Evolutionary conservation across 2,797 vertebrate genomes (phyloP).

Genomic region (Agapornis canus): DNA sequence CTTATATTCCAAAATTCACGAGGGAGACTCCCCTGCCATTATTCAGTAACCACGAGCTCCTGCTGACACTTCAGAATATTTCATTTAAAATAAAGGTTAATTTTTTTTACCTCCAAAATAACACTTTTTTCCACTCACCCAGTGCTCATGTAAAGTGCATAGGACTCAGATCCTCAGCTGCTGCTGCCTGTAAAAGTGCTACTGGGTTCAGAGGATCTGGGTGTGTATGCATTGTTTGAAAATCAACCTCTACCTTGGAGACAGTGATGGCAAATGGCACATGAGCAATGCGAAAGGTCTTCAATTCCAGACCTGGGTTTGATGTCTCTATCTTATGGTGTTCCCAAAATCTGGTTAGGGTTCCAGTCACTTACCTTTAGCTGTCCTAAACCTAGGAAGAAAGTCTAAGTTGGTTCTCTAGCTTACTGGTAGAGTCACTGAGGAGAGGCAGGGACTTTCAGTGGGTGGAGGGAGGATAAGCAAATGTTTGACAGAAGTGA

Average conservation of each 20-base stretch:
- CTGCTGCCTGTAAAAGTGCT: not conserved
- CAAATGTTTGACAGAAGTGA: not conserved
- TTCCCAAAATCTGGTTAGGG: not conserved
- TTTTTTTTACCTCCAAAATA: not conserved
- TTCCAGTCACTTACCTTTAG: not conserved
- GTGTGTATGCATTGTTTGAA: not conserved
- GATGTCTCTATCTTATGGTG: not conserved
- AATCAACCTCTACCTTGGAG: not conserved
- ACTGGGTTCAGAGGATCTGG: not conserved
- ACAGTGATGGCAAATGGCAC: not conserved
- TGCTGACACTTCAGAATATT: not conserved
- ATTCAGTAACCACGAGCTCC: not conserved
- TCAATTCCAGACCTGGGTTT: not conserved
- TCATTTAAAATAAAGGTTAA: not conserved
- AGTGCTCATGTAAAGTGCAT: not conserved
- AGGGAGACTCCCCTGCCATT: not conserved
- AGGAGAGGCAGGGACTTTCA: not conserved
- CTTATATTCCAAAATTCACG: not conserved
- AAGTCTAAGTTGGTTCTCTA: not conserved
- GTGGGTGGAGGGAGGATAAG: not conserved
- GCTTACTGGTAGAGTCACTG: not conserved
- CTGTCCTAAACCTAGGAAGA: not conserved
- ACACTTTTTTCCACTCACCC: accelerated
- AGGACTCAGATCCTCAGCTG: not conserved
- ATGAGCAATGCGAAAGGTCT: accelerated